These are phyloP conservation scores for Formicarius rufipectus DNA, from an alignment of 2,113 vertebrate species.

Conservation along the genomic window DNA sequence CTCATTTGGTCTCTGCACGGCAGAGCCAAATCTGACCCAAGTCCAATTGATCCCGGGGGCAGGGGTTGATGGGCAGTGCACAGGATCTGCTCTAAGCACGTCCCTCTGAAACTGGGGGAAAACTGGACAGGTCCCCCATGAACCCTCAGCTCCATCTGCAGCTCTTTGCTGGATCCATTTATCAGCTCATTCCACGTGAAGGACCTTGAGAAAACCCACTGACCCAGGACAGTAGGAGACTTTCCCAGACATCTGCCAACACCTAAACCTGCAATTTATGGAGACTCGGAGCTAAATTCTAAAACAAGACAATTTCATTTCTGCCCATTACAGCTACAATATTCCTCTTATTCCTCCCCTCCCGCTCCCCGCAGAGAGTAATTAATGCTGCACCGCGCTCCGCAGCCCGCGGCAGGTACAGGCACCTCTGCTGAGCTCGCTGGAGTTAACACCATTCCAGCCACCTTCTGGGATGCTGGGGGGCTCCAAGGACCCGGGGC, in stretches of 20 bases:
- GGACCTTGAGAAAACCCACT: conserved; percentile 52
- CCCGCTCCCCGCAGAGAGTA: neutral
- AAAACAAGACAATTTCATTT: conserved; percentile 23
- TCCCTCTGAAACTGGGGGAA: neutral
- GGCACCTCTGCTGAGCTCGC: neutral
- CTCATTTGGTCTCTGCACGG: fast-evolving
- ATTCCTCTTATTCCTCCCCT: neutral
- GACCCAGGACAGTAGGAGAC: conserved; percentile 41
- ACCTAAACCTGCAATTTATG: conserved; percentile 52
- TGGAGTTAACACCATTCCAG: neutral
- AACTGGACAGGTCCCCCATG: conserved; percentile 36
- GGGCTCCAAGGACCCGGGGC: neutral
- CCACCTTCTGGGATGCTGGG: neutral
- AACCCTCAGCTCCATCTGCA: conserved; percentile 51
- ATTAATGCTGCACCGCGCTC: neutral
- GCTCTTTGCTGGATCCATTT: conserved; percentile 13
- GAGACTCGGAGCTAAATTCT: conserved; percentile 9
- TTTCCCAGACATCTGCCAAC: conserved; percentile 58
- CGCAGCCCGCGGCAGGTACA: neutral
- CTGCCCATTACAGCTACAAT: conserved; percentile 5
- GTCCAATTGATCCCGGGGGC: fast-evolving
- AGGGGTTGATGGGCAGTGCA: neutral
- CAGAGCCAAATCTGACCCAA: neutral
- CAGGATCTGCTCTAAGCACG: neutral
- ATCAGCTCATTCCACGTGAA: conserved; percentile 49